Evolutionary conservation across 2,888 invertebrate species (phyloP), one percentile per base, ranked within the genome.

Genomic region (Cryptocheilus praepositus): DNA sequence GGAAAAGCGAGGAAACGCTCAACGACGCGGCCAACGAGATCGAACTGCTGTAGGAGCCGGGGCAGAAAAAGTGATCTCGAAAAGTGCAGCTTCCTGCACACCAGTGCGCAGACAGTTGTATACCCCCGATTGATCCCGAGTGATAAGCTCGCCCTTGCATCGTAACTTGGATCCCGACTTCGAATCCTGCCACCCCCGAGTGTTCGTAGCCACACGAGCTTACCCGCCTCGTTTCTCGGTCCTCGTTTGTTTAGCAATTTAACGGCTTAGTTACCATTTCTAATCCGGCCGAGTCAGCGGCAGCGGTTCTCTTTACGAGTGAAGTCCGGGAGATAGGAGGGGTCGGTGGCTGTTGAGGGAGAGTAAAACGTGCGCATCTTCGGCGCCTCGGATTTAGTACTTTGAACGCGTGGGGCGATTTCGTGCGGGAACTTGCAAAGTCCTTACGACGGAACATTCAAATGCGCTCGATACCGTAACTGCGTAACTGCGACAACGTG

Each of bases 241-340:
- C 53, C 68, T 64, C 72, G 70, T 78, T 78, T 76, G 72, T 76
- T 74, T 64, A 69, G 76, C 69, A 76, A 72, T 76, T 72, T 72
- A 71, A 68, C 74, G 70, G 70, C 58, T 76, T 78, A 74, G 71
- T 74, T 74, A 63, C 71, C 74, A 74, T 79, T 74, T 74, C 76
- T 72, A 78, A 74, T 78, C 62, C 72, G 57, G 54, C 62, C 65
- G 65, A 76, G 67, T 73, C 76, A 70, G 64, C 74, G 67, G 54
- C 54, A 64, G 60, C 64, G 60, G 58, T 67, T 73, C 63, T 66
- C 64, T 71, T 69, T 65, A 71, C 65, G 67, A 64, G 60, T 28
- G 36, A 61, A 73, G 64, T 66, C 65, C 61, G 16, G 8, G 49
- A n/a, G 16, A 11, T 8, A 46, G 18, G 28, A 43, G 56, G 66